Evolutionary conservation across 2,888 invertebrate genomes (phyloP), one percentile per base, ranked within the genome.

Genomic region (Colletes collaris): DNA sequence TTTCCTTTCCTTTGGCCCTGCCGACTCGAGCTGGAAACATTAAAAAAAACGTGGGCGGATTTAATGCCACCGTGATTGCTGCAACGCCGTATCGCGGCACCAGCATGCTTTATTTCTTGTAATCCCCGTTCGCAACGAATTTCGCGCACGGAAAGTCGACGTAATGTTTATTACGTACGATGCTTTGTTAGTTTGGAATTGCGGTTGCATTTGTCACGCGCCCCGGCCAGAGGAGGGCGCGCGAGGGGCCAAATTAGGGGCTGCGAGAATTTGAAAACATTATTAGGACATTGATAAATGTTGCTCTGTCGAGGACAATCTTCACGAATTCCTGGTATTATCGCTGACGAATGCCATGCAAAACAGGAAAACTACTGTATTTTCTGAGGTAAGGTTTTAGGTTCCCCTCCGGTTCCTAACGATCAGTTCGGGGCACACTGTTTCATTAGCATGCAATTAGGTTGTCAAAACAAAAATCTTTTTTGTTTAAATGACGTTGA

Each of bases 61-160:
- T 68, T 79, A 76, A 79, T 67, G 79, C 71, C 65, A 49, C 37
- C 52, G 65, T 65, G 81, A 79, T 79, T 75, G 70, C 67, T 62
- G 10, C 60, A n/a, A 8, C 59, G 49, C 37, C 58, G 70, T 76
- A 79, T 81, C 79, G 64, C 55, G 65, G 81, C 67, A 27, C 76
- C 79, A 64, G 75, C 70, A 79, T 81, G 60, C 67, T 81, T 79
- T 71, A 64, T 79, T 79, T 76, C 81, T 81, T 69, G 76, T 52
- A 68, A 79, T 72, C 49, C 46, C 56, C 13, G 58, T 49, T 64
- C 63, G 27, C 50, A 19, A n/a, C 52, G 71, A 74, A 67, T 79
- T 72, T 69, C 63, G 40, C 53, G 77, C 46, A 66, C 35, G 58
- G 13, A 50, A 49, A 44, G 40, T 40, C 66, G 71, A 53, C 56